These are phyloP conservation scores for Alexandromys fortis DNA, from an alignment of 2,113 vertebrate species.

Conservation along the genomic window DNA sequence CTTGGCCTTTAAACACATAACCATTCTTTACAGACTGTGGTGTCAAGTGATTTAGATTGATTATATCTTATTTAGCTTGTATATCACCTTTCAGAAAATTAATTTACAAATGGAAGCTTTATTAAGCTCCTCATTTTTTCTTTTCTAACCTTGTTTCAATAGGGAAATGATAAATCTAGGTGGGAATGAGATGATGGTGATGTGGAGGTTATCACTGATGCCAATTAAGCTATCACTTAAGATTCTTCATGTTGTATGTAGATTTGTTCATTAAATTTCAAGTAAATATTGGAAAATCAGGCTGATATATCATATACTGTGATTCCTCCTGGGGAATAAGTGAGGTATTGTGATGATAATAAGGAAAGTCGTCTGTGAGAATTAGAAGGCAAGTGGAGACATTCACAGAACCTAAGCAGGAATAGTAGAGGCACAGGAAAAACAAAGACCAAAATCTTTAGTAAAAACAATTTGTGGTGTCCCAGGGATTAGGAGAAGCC, in stretches of 20 bases:
- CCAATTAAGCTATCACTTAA: background rate
- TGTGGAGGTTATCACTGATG: background rate
- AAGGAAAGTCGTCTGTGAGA: background rate
- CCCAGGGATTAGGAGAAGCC: slow-evolving; percentile 24
- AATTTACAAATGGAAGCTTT: slow-evolving; percentile 36
- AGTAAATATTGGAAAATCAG: slow-evolving; percentile 30
- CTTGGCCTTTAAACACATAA: slow-evolving; percentile 39
- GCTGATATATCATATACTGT: background rate
- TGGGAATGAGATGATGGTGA: background rate
- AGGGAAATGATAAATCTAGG: slow-evolving; percentile 13
- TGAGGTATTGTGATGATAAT: background rate
- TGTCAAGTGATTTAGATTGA: slow-evolving; percentile 14
- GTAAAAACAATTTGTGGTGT: slow-evolving; percentile 7
- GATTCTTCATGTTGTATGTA: slow-evolving; percentile 25
- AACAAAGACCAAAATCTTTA: background rate
- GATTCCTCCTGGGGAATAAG: slow-evolving; percentile 7
- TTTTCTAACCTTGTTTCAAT: background rate
- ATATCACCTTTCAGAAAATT: background rate
- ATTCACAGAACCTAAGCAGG: background rate
- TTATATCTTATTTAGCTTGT: slow-evolving; percentile 16
- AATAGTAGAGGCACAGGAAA: background rate
- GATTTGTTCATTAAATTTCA: slow-evolving; percentile 34
- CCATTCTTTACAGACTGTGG: background rate
- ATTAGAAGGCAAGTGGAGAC: slow-evolving; percentile 24
- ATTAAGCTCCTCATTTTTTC: background rate